A percentile compares a stretch with the other conserved stretches of the same genome.
Evolutionary conservation across 2,113 vertebrate genomes (phyloP).

Genomic region (Glaucidium brasilianum): DNA sequence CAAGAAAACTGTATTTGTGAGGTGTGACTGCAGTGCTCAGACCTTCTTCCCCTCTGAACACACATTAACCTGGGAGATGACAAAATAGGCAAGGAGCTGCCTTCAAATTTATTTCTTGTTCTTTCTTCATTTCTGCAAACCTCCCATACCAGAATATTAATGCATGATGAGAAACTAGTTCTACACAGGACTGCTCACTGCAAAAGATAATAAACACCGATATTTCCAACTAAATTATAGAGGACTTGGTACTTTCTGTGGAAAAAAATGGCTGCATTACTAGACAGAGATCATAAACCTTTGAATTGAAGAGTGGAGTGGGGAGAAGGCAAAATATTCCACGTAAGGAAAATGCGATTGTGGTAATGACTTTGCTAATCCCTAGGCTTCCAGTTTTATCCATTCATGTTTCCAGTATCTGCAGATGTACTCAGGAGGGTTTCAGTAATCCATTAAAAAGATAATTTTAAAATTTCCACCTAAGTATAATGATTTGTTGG

Average conservation of each 20-base stretch:
- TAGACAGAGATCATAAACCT: conserved; percentile 17
- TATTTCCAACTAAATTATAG: neutral
- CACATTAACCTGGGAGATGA: neutral
- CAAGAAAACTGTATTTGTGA: neutral
- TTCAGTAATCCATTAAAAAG: conserved; percentile 11
- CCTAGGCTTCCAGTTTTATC: neutral
- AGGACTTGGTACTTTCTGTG: neutral
- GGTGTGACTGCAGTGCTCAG: neutral
- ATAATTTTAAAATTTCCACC: neutral
- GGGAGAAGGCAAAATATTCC: neutral
- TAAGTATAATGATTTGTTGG: neutral
- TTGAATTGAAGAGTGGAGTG: neutral
- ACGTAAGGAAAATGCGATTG: neutral
- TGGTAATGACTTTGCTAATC: neutral
- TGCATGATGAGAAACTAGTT: neutral
- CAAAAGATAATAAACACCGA: neutral
- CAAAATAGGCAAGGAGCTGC: neutral
- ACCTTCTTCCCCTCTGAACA: neutral
- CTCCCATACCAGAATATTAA: neutral
- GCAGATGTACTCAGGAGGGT: neutral
- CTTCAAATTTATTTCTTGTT: neutral
- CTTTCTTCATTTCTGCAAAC: neutral
- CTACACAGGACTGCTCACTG: neutral
- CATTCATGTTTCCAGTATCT: neutral
- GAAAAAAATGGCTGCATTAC: neutral